These are phyloP conservation scores for Cristatella mucedo DNA, from an alignment of 2,888 invertebrate species.

Conservation along the genomic window DNA sequence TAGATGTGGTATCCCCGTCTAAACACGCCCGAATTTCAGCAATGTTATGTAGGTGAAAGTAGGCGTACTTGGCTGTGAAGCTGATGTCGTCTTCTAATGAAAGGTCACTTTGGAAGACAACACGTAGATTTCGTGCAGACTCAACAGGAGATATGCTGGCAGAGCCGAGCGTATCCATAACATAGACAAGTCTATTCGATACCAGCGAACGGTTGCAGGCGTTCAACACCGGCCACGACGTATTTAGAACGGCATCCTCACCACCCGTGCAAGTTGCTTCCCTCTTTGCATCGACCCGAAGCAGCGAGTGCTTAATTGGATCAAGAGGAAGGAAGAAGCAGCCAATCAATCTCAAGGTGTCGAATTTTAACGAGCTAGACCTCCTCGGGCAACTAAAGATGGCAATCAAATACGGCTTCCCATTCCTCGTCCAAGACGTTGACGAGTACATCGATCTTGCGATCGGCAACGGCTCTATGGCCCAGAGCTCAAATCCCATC, in stretches of 20 bases:
- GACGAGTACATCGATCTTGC: constrained; percentile 82
- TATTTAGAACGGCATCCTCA: constrained; percentile 76
- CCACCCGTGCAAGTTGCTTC: constrained; percentile 61
- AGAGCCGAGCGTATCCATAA: no score
- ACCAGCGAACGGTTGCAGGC: no score
- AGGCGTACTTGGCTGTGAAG: no score
- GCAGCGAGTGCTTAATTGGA: constrained; percentile 75
- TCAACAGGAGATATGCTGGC: no score
- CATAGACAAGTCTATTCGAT: no score
- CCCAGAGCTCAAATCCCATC: constrained; percentile 55
- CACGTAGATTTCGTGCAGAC: no score
- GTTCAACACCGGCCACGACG: no score
- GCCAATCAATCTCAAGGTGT: constrained; percentile 57
- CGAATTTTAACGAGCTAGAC: constrained; percentile 68
- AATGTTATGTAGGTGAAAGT: no score
- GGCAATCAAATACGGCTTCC: constrained; percentile 72
- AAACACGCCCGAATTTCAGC: no score
- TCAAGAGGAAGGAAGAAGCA: constrained; percentile 63
- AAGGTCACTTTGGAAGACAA: no score
- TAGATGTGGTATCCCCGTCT: no score
- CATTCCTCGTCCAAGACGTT: constrained; percentile 74
- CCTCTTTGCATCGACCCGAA: constrained; percentile 86
- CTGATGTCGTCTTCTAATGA: no score
- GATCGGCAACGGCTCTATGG: constrained; percentile 68
- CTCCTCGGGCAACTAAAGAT: constrained; percentile 72